A percentile compares a stretch with the other conserved stretches of the same genome.
phyloP scores from a whole-genome alignment of 2,888 invertebrate species.

The Oxytorus armatus region DNA sequence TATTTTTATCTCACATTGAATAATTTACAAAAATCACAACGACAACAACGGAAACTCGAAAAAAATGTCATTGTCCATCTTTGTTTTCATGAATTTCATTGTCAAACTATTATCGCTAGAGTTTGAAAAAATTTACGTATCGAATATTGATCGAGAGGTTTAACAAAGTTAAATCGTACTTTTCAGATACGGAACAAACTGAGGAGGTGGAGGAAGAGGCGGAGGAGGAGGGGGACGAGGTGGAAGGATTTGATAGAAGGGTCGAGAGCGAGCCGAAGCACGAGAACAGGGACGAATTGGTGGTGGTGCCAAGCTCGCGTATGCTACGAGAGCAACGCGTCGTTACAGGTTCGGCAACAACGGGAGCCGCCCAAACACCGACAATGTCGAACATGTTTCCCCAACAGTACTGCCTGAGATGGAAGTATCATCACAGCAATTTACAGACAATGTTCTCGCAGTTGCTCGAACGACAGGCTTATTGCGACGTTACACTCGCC shows the following conservation, averaged over 20 bases:
- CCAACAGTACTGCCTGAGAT: slow-evolving; percentile 96
- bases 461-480: slow-evolving; percentile 93
- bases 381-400: slow-evolving; percentile 88
- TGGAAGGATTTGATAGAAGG: slow-evolving; percentile 35
- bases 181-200: slow-evolving; percentile 46
- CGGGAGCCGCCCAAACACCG: slow-evolving; percentile 67
- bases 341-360: slow-evolving; percentile 76
- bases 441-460: slow-evolving; percentile 95
- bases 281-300: slow-evolving; percentile 56
- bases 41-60: no score
- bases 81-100: no score
- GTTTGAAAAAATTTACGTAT: no score
- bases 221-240: slow-evolving; percentile 29
- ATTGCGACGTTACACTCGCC: slow-evolving; percentile 95
- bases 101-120: no score
- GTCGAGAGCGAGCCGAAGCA: slow-evolving; percentile 61
- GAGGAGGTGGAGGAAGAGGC: slow-evolving; percentile 26
- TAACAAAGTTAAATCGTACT: no score
- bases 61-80: no score
- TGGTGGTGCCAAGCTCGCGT: slow-evolving; percentile 71
- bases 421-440: slow-evolving; percentile 97
- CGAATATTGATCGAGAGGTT: no score
- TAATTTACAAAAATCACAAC: no score
- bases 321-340: slow-evolving; percentile 80
- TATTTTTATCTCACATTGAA: no score